Conservation (phyloP, 2,797 vertebrate genomes). For the Cossypha dichroa region DNA sequence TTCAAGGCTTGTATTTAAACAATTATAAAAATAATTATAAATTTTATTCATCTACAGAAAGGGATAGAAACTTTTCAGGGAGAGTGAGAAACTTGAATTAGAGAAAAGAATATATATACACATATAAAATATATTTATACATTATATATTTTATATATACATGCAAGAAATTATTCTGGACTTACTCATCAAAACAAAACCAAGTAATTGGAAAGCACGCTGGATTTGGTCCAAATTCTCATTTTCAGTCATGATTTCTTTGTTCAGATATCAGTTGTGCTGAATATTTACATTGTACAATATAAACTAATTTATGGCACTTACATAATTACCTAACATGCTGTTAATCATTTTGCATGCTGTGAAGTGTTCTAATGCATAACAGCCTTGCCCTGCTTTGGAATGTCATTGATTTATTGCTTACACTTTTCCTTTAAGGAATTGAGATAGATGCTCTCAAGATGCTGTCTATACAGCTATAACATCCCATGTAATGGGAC, state of each 20-base stretch:
- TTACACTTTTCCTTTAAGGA: neutral
- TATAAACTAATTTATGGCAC: slow-evolving; percentile 61
- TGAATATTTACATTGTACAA: slow-evolving; percentile 66
- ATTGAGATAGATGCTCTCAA: slow-evolving; percentile 41
- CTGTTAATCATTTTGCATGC: slow-evolving; percentile 67
- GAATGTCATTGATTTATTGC: slow-evolving; percentile 31
- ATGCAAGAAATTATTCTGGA: neutral
- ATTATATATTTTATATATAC: neutral
- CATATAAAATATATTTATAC: neutral
- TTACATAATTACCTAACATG: slow-evolving; percentile 70
- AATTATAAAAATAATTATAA: neutral
- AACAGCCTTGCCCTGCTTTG: slow-evolving; percentile 6
- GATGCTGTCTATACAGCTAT: neutral
- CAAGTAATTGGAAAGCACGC: neutral
- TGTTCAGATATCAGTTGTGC: slow-evolving; percentile 32
- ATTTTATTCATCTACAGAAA: neutral
- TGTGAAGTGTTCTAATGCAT: slow-evolving; percentile 55
- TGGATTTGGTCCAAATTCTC: slow-evolving; percentile 7
- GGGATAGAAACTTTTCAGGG: neutral
- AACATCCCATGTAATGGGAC: neutral
- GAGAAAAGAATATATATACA: neutral
- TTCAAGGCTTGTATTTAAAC: neutral
- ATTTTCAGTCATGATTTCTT: slow-evolving; percentile 36
- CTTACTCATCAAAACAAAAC: neutral
- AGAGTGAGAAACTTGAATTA: neutral